Evolutionary conservation across 2,888 invertebrate species (phyloP).

Genomic region (Megalurothrips usitatus): DNA sequence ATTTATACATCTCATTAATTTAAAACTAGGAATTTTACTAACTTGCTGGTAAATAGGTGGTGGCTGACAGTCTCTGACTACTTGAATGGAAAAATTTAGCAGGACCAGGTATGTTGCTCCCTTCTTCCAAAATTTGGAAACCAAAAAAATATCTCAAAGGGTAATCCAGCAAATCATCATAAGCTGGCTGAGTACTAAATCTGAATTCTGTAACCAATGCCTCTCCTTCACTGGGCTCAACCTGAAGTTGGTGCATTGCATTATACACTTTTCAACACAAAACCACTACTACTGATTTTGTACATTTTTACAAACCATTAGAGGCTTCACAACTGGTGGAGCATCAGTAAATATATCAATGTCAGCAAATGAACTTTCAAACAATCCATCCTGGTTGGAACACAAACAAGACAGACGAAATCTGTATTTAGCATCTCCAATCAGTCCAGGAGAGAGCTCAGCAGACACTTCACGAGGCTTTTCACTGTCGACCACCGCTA

Average conservation of each 20-base stretch:
- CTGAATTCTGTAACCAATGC: not conserved
- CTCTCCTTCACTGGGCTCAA: not conserved
- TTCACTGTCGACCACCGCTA: not conserved
- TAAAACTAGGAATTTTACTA: not conserved
- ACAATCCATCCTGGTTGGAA: not conserved
- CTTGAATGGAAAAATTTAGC: conserved; percentile 1
- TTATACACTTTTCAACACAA: not conserved
- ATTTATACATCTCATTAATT: not conserved
- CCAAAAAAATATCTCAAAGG: not conserved
- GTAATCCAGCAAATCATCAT: conserved; percentile 20
- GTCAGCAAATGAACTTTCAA: not conserved
- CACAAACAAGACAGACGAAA: not conserved
- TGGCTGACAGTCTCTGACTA: not conserved
- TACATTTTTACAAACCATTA: not conserved
- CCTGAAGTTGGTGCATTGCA: not conserved
- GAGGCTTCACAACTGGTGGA: not conserved
- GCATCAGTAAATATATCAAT: not conserved
- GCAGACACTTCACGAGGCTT: not conserved
- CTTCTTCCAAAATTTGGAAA: not conserved
- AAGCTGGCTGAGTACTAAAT: not conserved
- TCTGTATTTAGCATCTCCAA: not conserved
- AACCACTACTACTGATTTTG: not conserved
- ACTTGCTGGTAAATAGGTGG: not conserved
- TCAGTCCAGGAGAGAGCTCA: not conserved
- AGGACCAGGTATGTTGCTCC: not conserved